phyloP scores from a whole-genome alignment of 1,140 invertebrate species.

The Ceratosolen fusciceps region DNA sequence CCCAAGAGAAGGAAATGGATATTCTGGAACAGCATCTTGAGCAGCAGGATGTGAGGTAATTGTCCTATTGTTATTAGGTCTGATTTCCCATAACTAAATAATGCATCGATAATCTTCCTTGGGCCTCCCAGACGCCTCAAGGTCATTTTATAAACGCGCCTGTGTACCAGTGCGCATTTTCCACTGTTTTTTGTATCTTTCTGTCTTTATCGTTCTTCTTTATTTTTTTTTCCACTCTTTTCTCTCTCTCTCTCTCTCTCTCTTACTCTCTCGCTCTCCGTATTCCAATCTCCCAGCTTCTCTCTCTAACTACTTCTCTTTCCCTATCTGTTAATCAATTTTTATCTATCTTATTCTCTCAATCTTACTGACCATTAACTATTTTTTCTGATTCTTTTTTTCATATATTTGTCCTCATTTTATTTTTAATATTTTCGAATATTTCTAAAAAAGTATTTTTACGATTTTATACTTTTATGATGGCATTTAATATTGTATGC shows the following conservation, averaged over 20 bases:
- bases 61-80: neutral
- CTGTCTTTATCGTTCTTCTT: neutral
- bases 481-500: neutral
- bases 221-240: neutral
- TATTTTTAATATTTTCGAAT: neutral
- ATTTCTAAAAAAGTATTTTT: neutral
- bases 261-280: neutral
- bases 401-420: neutral
- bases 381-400: too few species aligned
- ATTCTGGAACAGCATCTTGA: constrained; percentile 70
- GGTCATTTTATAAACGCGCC: constrained; percentile 61
- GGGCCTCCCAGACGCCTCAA: constrained; percentile 60
- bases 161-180: constrained; percentile 61
- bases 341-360: too few species aligned
- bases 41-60: constrained; percentile 68
- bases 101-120: neutral
- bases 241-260: neutral
- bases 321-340: neutral
- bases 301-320: neutral
- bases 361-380: too few species aligned
- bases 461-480: neutral
- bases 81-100: neutral
- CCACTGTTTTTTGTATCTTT: constrained; percentile 27
- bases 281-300: neutral
- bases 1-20: constrained; percentile 64